A percentile compares a stretch with the other conserved stretches of the same genome.
phyloP scores from a whole-genome alignment of 2,113 vertebrate species.

The Gnathonemus longibarbis region DNA sequence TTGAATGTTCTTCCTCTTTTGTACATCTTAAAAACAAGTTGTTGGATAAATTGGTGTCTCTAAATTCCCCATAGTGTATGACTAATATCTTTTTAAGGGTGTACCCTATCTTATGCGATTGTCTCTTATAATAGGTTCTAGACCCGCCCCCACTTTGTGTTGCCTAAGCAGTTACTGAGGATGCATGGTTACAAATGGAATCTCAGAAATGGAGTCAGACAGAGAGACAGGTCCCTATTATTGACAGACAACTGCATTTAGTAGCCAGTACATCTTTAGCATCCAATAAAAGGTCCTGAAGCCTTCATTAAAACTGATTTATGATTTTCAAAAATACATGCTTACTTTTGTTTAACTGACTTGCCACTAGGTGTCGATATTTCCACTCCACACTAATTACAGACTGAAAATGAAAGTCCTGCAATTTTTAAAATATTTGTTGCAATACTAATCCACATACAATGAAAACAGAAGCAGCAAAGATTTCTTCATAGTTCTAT shows the following conservation, averaged over 20 bases:
- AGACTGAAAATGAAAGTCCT: not conserved
- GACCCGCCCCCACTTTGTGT: no score
- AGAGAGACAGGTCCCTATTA: not conserved
- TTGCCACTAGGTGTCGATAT: not conserved
- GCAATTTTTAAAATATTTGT: not conserved
- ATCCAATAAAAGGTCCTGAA: not conserved
- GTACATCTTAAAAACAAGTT: not conserved
- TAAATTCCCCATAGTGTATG: not conserved
- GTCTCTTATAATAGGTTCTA: no score
- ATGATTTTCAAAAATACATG: not conserved
- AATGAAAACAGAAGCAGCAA: not conserved
- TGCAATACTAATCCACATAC: not conserved
- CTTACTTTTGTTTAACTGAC: not conserved
- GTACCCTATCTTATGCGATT: not conserved
- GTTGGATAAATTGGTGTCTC: not conserved
- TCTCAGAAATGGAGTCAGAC: no score
- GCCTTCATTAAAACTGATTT: not conserved
- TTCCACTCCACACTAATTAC: not conserved
- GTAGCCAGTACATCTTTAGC: not conserved
- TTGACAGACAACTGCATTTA: not conserved
- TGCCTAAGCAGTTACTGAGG: no score
- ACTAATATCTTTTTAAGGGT: not conserved
- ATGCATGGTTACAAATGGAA: no score
- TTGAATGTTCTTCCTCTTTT: not conserved
- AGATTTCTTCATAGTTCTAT: not conserved